phyloP scores from a whole-genome alignment of 92 coral and sea anemone species.

The Anthopleura xanthogrammica region DNA sequence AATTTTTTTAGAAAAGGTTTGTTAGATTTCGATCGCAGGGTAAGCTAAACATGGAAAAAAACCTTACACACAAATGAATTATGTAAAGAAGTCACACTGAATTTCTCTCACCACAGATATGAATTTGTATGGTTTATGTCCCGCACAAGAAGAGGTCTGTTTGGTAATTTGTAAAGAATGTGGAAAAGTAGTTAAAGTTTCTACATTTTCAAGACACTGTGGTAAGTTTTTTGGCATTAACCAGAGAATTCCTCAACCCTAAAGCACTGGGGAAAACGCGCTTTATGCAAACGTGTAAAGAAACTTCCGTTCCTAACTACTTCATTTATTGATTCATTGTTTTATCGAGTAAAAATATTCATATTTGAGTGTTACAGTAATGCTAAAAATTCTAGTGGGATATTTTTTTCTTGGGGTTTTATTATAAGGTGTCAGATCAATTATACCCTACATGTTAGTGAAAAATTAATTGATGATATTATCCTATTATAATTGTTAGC shows the following conservation, averaged over 20 bases:
- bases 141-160: slow-evolving; percentile 84
- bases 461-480: neutral
- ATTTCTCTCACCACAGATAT: slow-evolving; percentile 72
- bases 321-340: neutral
- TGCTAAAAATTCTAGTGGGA: neutral
- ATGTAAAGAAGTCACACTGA: slow-evolving; percentile 15
- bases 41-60: neutral
- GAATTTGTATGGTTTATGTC: slow-evolving; percentile 91
- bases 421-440: neutral
- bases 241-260: slow-evolving; percentile 1
- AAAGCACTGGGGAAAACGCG: neutral
- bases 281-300: neutral
- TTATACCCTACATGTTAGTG: neutral
- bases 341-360: neutral
- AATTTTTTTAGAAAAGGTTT: neutral
- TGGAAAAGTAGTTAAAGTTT: slow-evolving; percentile 78
- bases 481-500: neutral
- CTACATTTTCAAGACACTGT: slow-evolving; percentile 81
- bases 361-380: neutral
- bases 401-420: neutral
- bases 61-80: neutral
- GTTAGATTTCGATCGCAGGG: neutral
- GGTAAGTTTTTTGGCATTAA: slow-evolving; percentile 54
- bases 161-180: slow-evolving; percentile 87
- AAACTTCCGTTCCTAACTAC: slow-evolving; percentile 2